Percentiles rank a stretch among this genome's conserved stretches.
Conservation (phyloP, 2,113 vertebrate species). For the Rhizomys pruinosus region DNA sequence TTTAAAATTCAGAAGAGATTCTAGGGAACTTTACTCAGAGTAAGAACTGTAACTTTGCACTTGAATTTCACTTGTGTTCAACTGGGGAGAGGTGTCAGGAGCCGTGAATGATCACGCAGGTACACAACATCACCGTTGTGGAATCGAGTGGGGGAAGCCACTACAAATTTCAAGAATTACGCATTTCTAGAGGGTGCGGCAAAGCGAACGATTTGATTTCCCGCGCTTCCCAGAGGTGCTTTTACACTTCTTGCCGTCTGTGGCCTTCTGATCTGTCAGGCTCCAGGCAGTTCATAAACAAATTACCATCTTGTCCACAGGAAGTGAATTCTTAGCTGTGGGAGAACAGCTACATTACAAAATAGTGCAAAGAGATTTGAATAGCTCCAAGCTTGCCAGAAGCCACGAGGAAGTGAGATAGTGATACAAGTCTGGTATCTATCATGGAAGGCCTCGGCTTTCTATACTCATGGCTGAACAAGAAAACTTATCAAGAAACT, state of each 20-base stretch:
- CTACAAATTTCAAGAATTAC: slow-evolving; percentile 71
- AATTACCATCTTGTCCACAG: slow-evolving; percentile 42
- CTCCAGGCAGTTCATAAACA: slow-evolving; percentile 57
- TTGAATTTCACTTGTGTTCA: slow-evolving; percentile 77
- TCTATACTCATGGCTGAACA: slow-evolving; percentile 8
- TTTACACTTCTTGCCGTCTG: slow-evolving; percentile 56
- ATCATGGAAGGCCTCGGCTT: slow-evolving; percentile 15
- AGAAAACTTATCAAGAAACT: slow-evolving; percentile 52
- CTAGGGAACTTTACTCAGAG: slow-evolving; percentile 63
- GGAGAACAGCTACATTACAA: not conserved
- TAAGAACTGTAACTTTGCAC: slow-evolving; percentile 57
- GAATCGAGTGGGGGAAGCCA: slow-evolving; percentile 62
- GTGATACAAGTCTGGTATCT: slow-evolving; percentile 43
- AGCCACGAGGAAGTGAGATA: slow-evolving; percentile 61
- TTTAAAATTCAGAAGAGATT: slow-evolving; percentile 63
- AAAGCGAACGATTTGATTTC: slow-evolving; percentile 39
- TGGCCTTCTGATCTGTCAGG: not conserved
- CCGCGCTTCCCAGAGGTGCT: slow-evolving; percentile 71
- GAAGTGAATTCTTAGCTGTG: slow-evolving; percentile 14
- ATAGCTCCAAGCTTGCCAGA: slow-evolving; percentile 61
- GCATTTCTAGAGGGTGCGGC: not conserved
- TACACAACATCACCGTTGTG: slow-evolving; percentile 67
- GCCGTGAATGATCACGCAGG: slow-evolving; percentile 67
- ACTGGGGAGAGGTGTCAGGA: slow-evolving; percentile 73
- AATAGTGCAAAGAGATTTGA: slow-evolving; percentile 54